Evolutionary conservation across 2,113 vertebrate genomes (phyloP), one percentile per base, ranked within the genome.

Genomic region (Cephalopholis sonnerati): DNA sequence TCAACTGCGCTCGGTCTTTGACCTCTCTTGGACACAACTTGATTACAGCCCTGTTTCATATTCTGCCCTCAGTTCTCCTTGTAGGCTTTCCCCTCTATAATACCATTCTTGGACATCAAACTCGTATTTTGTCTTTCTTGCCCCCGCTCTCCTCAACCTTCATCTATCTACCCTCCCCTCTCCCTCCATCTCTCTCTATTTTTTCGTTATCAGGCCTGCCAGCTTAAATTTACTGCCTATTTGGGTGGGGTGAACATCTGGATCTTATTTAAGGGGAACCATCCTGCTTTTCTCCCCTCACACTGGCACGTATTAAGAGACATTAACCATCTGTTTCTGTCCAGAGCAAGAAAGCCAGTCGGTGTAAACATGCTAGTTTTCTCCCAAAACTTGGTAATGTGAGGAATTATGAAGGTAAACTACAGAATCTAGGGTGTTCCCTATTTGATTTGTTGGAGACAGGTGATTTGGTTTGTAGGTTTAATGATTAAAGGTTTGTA

Each of bases 211-310:
- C 95, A 95, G 94, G 77, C 77, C 91, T 93, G 93, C 91, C 89
- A 95, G 86, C 77, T 87, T 89, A 87, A 93, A 95, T 96, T 95
- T 96, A 95, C 93, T 89, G 91, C 93, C 88, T 91, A 85, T 92
- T 90, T 93, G 94, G 92, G 94, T 94, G 91, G 92, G 93, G 94
- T 93, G 89, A 94, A 96, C 95, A 96, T 96, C 95, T 96, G 95
- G 95, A 94, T 93, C 87, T 92, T 92, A 94, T 96, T 96, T 85
- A 93, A 77, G 74, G 86, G 79, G 82, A 92, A 82, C 90, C 88
- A 91, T 93, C 89, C 88, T 86, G 87, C 86, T 92, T 87, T 83
- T 91, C 87, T 81, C 74, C 57, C 27, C 24, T 80, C 63, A 44
- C 79, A 77, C 77, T 93, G 91, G 85, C 91, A 92, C 50, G 76